Evolutionary conservation across 1,140 invertebrate species (phyloP), one percentile per base, ranked within the genome.

Genomic region (Drosophila arizonae): DNA sequence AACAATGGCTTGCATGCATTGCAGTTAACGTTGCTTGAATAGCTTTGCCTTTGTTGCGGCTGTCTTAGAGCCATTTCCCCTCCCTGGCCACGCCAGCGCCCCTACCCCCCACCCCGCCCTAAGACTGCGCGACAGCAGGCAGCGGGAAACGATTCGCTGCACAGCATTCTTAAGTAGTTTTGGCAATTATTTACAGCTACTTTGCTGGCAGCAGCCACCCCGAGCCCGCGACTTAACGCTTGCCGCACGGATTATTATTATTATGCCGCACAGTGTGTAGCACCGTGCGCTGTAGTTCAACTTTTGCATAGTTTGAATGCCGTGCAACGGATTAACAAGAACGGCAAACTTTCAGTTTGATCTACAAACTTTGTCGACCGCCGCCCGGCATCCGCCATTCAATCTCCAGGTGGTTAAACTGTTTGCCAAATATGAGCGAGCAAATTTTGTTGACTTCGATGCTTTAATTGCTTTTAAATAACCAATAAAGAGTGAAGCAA

Each of bases 111-210:
- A 30, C 2, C 6, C 6, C 26, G 1, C 28, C 28, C 28, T 6
- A 33, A 15, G 21, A 55, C 52, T 57, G 13, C 39, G 30, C 43
- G 50, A 56, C 58, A 77, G 69, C 56, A 66, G 71, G 62, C 76
- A 71, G 72, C 74, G 71, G 84, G 79, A 84, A 87, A 79, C 76
- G 73, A 71, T 82, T 82, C 73, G 66, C 79, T 80, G 77, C 75
- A 71, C 79, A 69, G 84, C 84, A 88, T 88, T 88, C 84, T 88
- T 88, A 88, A 88, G 84, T 88, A 88, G 84, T 88, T 88, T 88
- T 84, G 84, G 84, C 84, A 88, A 88, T 88, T 88, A 88, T 88
- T 88, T 88, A 88, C 84, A 88, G 84, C 84, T 88, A 88, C 84
- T 88, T 88, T 87, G 70, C 68, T 45, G 41, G 43, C 43, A 58